Evolutionary conservation across 2,113 vertebrate genomes (phyloP).

Genomic region (Xenopus laevis): DNA sequence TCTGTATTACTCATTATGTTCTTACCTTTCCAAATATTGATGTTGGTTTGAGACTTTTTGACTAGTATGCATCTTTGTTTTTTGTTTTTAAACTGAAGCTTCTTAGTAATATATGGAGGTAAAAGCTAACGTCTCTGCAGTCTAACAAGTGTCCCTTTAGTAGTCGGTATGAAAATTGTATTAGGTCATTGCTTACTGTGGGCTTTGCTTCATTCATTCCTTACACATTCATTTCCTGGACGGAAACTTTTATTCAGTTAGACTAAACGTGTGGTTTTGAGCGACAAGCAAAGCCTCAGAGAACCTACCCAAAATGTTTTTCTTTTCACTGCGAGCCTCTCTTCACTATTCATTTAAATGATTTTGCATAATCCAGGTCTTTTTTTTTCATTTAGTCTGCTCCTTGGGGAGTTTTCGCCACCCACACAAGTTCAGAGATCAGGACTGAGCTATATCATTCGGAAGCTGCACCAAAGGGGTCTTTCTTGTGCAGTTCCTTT

Average conservation of each 20-base stretch:
- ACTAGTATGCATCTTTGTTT: neutral
- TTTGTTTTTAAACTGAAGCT: neutral
- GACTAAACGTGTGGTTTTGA: constrained; percentile 33
- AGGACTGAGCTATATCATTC: constrained; percentile 17
- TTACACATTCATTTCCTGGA: constrained; percentile 14
- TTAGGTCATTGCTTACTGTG: constrained; percentile 22
- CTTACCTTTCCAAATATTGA: neutral
- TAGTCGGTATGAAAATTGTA: neutral
- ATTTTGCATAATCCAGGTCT: constrained; percentile 32
- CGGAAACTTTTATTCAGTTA: constrained; percentile 33
- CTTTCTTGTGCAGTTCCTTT: constrained; percentile 15
- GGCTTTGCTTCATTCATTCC: constrained; percentile 25
- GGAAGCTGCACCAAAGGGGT: constrained; percentile 14
- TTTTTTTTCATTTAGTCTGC: constrained; percentile 23
- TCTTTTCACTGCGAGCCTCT: constrained; percentile 13
- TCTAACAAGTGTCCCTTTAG: neutral
- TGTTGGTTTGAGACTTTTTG: neutral
- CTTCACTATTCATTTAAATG: constrained; percentile 28
- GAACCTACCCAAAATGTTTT: constrained; percentile 30
- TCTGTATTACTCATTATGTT: neutral
- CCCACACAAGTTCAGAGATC: constrained; percentile 38
- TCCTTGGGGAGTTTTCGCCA: constrained; percentile 31
- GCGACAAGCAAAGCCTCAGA: constrained; percentile 5
- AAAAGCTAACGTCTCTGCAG: neutral
- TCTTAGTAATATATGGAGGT: neutral